Evolutionary conservation across 1,140 invertebrate species (phyloP), one percentile per base, ranked within the genome.

Genomic region (Aphelinus atriplicis): DNA sequence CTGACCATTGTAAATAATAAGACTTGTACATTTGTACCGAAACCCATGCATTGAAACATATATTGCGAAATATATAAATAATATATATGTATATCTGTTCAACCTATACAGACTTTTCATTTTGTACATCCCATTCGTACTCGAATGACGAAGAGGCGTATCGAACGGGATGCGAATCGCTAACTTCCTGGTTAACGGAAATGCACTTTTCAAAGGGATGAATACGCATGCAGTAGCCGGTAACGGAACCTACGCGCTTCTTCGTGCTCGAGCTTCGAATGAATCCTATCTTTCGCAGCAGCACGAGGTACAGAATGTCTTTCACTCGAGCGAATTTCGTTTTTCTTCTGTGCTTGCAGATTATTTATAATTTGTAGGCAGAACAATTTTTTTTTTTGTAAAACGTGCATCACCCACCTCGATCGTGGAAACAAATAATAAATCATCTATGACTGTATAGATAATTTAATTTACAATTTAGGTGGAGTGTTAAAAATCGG

Each of bases 1-100:
- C 26, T 65, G 71, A 66, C 26, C 42, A 51, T 51, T 73, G 71
- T 73, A 73, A 73, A 73, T 73, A 73, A 66, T 66, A 53, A 73
- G 53, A 51, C 62, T 65, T 73, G 71, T 73, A 73, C 51, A 73
- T 73, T 73, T 73, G 55, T 66, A 73, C 47, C 57, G 57, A 46
- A 73, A 61, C 47, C 26, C 26, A 26, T 26, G 60, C 63, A 63
- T 73, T 51, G 45, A 61, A 26, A 68, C 47, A 42, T 61, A 26
- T 55, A 55, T 66, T 55, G n/a, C 51, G 48, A 26, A 3, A 55
- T 7, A 67, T 45, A 60, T 60, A 60, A 60, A 60, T 43, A 2
- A 45, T 53, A 51, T 10, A 45, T 3, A 9, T 26, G 51, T 2
- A 70, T 10, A 9, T 51, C 50, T 26, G 47, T 58, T 58, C 2